These are phyloP conservation scores for Dasypolia templi DNA, from an alignment of 2,888 invertebrate species.

Conservation along the genomic window DNA sequence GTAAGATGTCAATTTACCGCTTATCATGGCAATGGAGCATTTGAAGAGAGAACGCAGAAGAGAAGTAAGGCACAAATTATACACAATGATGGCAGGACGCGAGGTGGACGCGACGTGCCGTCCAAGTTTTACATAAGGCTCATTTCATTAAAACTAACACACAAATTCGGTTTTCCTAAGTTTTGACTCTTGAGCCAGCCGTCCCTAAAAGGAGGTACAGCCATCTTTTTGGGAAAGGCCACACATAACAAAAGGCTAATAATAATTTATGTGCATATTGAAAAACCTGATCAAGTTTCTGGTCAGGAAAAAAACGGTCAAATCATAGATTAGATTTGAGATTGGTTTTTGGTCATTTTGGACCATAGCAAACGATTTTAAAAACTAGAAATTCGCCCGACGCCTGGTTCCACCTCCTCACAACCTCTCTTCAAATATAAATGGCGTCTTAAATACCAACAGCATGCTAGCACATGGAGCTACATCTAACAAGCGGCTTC, in stretches of 20 bases:
- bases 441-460: conserved; percentile 41
- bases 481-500: conserved; percentile 68
- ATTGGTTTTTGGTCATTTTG: too few relatives aligned
- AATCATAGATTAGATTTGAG: background rate
- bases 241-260: conserved; percentile 10
- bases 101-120: background rate
- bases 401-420: conserved; percentile 3
- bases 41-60: conserved; percentile 46
- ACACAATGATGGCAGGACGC: background rate
- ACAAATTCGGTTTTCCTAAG: background rate
- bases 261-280: conserved; percentile 38
- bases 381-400: background rate
- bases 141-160: too few relatives aligned
- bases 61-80: conserved; percentile 45
- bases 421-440: conserved; percentile 23
- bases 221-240: conserved; percentile 35
- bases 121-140: background rate
- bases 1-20: conserved; percentile 46
- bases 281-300: conserved; percentile 21
- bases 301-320: background rate
- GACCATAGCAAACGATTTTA: too few relatives aligned
- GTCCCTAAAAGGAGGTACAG: conserved; percentile 32
- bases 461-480: conserved; percentile 68
- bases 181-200: background rate
- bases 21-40: conserved; percentile 32